Evolutionary conservation across 2,113 vertebrate genomes (phyloP).

Genomic region (Spea multiplicata): DNA sequence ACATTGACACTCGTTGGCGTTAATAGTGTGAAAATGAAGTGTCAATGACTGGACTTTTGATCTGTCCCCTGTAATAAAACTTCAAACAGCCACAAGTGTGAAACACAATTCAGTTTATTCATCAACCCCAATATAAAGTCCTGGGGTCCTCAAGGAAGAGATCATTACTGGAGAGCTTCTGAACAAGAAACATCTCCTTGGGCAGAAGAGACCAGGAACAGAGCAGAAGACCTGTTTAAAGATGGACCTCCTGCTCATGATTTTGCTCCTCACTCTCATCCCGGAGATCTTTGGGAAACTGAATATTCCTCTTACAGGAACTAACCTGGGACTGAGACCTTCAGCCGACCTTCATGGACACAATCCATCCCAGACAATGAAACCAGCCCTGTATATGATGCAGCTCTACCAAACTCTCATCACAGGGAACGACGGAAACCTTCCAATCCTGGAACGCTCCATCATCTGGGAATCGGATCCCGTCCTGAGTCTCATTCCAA

Average conservation of each 20-base stretch:
- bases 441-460: slow-evolving; percentile 44
- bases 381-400: slow-evolving; percentile 76
- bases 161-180: not conserved
- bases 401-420: slow-evolving; percentile 72
- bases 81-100: no score
- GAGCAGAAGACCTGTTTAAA: not conserved
- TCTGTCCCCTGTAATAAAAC: no score
- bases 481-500: slow-evolving; percentile 72
- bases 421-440: slow-evolving; percentile 32
- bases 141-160: not conserved
- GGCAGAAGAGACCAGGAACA: not conserved
- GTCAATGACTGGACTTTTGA: no score
- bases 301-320: not conserved
- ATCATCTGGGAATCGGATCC: slow-evolving; percentile 63
- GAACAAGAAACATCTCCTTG: slow-evolving; percentile 3
- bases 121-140: no score
- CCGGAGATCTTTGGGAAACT: slow-evolving; percentile 24
- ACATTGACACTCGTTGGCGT: no score
- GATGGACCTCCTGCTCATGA: not conserved
- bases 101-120: no score
- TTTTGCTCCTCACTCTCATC: not conserved
- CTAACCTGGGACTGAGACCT: not conserved
- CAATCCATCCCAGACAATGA: slow-evolving; percentile 45
- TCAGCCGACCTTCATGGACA: slow-evolving; percentile 15
- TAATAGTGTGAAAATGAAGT: no score